Percentiles rank a stretch among this genome's conserved stretches.
phyloP scores from a whole-genome alignment of 2,888 invertebrate species.

The Maniola hyperantus region DNA sequence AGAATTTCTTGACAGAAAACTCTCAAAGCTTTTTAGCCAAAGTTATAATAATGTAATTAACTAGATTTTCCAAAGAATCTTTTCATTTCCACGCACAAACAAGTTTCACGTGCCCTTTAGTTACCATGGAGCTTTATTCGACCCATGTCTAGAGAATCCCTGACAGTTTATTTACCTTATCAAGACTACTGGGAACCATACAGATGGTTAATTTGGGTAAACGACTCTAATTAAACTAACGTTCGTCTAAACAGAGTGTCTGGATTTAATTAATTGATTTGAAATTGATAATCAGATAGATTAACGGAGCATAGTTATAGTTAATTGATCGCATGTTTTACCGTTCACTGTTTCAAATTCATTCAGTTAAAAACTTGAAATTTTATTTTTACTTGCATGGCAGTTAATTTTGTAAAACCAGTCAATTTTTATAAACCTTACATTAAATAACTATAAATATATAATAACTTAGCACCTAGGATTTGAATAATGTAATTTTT shows the following conservation, averaged over 20 bases:
- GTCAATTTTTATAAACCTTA: too few relatives aligned
- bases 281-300: background rate
- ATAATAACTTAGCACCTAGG: too few relatives aligned
- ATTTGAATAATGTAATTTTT: too few relatives aligned
- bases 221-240: background rate
- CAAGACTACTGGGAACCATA: background rate
- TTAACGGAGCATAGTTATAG: background rate
- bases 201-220: constrained; percentile 2
- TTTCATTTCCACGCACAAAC: background rate
- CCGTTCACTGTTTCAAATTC: background rate
- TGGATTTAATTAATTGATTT: background rate
- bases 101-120: background rate
- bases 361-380: background rate
- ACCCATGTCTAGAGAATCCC: constrained; percentile 12
- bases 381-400: background rate
- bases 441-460: too few relatives aligned
- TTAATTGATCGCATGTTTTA: background rate
- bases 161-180: constrained; percentile 13
- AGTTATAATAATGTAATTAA: background rate
- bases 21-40: too few relatives aligned
- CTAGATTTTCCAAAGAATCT: background rate
- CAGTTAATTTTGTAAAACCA: background rate
- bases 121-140: constrained; percentile 1
- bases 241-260: background rate
- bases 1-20: too few relatives aligned